Conservation (phyloP, 2,113 vertebrate genomes). For the Sclerurus mexicanus region DNA sequence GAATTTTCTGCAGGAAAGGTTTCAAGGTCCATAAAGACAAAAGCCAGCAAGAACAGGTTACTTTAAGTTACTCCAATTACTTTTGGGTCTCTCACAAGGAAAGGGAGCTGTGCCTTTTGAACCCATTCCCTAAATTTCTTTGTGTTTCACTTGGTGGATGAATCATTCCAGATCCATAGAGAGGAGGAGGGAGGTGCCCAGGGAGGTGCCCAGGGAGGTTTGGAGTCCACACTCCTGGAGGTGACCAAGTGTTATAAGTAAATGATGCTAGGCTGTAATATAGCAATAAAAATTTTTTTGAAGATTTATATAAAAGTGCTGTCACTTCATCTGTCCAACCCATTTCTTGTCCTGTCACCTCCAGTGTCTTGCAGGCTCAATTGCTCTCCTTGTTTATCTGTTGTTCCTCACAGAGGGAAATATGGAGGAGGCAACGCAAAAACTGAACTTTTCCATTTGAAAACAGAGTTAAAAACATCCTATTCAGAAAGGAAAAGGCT, state of each 20-base stretch:
- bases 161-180: neutral
- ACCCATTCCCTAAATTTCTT: neutral
- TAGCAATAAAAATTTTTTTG: too few relatives aligned
- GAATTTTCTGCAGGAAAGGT: neutral
- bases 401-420: neutral
- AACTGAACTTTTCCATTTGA: neutral
- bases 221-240: neutral
- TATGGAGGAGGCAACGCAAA: neutral
- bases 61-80: too few relatives aligned
- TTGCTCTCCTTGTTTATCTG: neutral
- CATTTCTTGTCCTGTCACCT: too few relatives aligned
- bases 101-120: neutral
- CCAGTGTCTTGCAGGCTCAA: too few relatives aligned
- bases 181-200: neutral
- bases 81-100: neutral
- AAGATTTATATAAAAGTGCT: too few relatives aligned
- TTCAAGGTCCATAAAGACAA: neutral
- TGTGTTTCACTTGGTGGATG: neutral
- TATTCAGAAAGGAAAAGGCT: neutral
- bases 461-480: neutral
- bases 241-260: too few relatives aligned
- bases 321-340: too few relatives aligned
- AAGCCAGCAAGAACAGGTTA: neutral
- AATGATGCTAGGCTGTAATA: too few relatives aligned
- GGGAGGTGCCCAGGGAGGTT: neutral